Percentiles rank a stretch among this genome's conserved stretches.
These are phyloP conservation scores for Archaeoteleia sp. DNA, from an alignment of 2,888 invertebrate genomes.

Conservation along the genomic window DNA sequence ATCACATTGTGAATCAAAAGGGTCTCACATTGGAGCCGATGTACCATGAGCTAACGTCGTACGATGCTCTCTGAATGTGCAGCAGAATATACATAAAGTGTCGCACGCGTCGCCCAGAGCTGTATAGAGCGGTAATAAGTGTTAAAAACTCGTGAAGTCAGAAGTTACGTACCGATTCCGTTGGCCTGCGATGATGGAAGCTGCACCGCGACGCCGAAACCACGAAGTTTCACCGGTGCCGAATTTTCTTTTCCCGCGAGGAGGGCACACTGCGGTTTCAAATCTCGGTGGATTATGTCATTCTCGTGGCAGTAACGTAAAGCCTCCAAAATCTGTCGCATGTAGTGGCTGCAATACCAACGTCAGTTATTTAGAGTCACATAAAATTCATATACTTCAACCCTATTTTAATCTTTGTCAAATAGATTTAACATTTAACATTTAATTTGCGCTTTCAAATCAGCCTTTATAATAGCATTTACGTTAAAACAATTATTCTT, in stretches of 20 bases:
- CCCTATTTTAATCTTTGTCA: too few relatives aligned
- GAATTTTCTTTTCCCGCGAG: conserved; percentile 98
- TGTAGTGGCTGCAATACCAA: conserved; percentile 89
- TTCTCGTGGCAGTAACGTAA: conserved; percentile 98
- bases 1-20: conserved; percentile 2
- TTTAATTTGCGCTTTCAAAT: too few relatives aligned
- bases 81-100: conserved; percentile 51
- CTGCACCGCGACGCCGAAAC: conserved; percentile 97
- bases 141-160: conserved; percentile 19
- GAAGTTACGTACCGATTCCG: conserved; percentile 77
- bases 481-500: too few relatives aligned
- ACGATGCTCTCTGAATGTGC: conserved; percentile 56
- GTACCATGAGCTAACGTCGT: conserved; percentile 59
- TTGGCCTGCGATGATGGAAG: conserved; percentile 86
- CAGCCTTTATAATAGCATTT: too few relatives aligned
- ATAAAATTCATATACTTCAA: too few relatives aligned
- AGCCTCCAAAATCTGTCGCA: conserved; percentile 98
- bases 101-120: conserved; percentile 35
- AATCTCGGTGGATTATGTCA: conserved; percentile 97
- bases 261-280: conserved; percentile 97
- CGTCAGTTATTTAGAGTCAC: conserved; percentile 5
- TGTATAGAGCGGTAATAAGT: conserved; percentile 22
- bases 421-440: conserved; percentile 2
- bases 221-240: conserved; percentile 97
- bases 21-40: conserved; percentile 26